These are phyloP conservation scores for Prolemur simus DNA, from an alignment of 2,113 vertebrate species.

Conservation along the genomic window DNA sequence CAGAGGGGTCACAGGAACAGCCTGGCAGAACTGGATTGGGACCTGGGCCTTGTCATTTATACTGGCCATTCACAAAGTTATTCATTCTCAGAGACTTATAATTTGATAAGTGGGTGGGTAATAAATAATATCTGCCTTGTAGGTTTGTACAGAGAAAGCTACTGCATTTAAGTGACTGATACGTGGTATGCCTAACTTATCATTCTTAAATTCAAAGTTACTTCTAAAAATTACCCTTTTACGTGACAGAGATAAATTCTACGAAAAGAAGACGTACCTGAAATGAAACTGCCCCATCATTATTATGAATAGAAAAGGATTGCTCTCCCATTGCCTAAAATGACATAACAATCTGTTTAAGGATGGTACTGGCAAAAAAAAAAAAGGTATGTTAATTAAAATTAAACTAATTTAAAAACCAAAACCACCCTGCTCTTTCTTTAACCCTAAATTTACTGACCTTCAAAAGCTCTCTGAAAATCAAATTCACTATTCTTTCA, in stretches of 20 bases:
- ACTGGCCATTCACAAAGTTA: background rate
- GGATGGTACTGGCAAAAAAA: background rate
- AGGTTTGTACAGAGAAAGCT: background rate
- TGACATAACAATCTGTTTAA: constrained; percentile 48
- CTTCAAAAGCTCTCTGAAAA: background rate
- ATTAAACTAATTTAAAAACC: background rate
- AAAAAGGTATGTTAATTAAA: background rate
- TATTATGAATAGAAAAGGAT: constrained; percentile 78
- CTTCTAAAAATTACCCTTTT: background rate
- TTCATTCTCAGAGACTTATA: background rate
- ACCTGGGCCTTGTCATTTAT: background rate
- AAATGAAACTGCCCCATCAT: constrained; percentile 81
- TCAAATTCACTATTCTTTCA: background rate
- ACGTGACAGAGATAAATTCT: background rate
- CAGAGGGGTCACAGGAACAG: background rate
- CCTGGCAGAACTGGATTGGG: background rate
- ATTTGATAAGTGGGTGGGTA: rapidly evolving
- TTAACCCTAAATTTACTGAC: background rate
- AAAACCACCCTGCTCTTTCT: background rate
- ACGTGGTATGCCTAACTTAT: background rate
- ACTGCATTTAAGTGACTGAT: background rate
- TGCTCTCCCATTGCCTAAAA: constrained; percentile 71
- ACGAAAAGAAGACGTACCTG: constrained; percentile 77
- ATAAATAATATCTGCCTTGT: rapidly evolving
- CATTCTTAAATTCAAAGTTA: background rate